phyloP scores from a whole-genome alignment of 2,888 invertebrate species.

The Willowsia nigromaculata region DNA sequence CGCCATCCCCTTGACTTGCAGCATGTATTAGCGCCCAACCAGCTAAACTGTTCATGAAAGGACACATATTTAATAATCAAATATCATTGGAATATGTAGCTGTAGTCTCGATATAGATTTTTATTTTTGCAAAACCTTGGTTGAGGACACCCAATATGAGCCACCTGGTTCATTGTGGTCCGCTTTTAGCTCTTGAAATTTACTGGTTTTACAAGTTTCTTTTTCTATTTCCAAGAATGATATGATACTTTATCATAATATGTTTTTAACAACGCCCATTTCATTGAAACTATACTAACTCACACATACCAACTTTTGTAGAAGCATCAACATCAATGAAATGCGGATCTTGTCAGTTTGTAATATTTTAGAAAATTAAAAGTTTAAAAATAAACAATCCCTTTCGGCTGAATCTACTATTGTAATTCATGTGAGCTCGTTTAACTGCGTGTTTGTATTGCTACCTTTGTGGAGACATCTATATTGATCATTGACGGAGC shows the following conservation, averaged over 20 bases:
- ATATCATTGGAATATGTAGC: no score
- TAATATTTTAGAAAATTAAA: no score
- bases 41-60: neutral
- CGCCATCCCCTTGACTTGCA: neutral
- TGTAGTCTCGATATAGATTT: neutral
- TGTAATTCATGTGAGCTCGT: neutral
- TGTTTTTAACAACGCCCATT: neutral
- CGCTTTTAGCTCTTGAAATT: neutral
- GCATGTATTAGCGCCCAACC: constrained; percentile 16
- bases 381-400: neutral
- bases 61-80: neutral
- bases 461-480: constrained; percentile 19
- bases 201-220: neutral
- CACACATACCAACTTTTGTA: neutral
- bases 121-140: neutral
- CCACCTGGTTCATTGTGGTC: neutral
- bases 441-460: neutral
- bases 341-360: constrained; percentile 25
- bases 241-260: neutral
- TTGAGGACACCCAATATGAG: neutral
- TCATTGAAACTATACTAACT: neutral
- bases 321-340: neutral
- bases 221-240: neutral
- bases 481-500: neutral
- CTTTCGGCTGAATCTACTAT: neutral